Evolutionary conservation across 2,888 invertebrate genomes (phyloP).

Genomic region (Actias luna): DNA sequence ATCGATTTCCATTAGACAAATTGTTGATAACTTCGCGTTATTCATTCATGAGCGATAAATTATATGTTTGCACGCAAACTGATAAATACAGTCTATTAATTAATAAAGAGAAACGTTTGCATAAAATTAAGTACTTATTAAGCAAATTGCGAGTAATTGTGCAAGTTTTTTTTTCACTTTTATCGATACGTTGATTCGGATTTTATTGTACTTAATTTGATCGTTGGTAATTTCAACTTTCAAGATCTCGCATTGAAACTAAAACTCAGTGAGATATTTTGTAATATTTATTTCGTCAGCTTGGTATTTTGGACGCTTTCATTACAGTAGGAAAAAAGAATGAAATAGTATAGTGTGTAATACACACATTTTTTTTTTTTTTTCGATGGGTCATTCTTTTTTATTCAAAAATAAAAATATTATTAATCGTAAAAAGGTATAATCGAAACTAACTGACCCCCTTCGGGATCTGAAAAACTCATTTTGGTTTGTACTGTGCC

Average conservation of each 20-base stretch:
- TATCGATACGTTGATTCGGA: neutral
- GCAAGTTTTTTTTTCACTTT: slow-evolving; percentile 21
- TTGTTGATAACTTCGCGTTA: slow-evolving; percentile 55
- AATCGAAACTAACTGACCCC: no score
- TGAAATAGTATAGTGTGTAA: neutral
- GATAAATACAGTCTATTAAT: slow-evolving; percentile 54
- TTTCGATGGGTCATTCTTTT: no score
- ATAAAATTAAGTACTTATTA: slow-evolving; percentile 54
- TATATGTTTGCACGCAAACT: slow-evolving; percentile 69
- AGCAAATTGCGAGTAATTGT: slow-evolving; percentile 45
- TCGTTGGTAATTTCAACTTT: neutral
- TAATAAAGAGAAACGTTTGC: slow-evolving; percentile 58
- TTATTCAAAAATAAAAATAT: no score
- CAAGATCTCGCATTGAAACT: neutral
- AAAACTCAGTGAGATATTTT: neutral
- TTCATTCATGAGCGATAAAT: slow-evolving; percentile 62
- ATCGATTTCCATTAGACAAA: slow-evolving; percentile 63
- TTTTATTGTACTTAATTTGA: slow-evolving; percentile 15
- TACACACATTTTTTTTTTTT: no score
- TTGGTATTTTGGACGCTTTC: neutral
- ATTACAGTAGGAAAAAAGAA: neutral
- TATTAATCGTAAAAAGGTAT: no score
- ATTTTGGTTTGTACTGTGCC: no score
- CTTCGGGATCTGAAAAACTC: no score
- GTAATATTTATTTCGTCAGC: neutral